A percentile compares a stretch with the other conserved stretches of the same genome.
phyloP scores from a whole-genome alignment of 1,140 invertebrate genomes.

The Calliphora vicina region DNA sequence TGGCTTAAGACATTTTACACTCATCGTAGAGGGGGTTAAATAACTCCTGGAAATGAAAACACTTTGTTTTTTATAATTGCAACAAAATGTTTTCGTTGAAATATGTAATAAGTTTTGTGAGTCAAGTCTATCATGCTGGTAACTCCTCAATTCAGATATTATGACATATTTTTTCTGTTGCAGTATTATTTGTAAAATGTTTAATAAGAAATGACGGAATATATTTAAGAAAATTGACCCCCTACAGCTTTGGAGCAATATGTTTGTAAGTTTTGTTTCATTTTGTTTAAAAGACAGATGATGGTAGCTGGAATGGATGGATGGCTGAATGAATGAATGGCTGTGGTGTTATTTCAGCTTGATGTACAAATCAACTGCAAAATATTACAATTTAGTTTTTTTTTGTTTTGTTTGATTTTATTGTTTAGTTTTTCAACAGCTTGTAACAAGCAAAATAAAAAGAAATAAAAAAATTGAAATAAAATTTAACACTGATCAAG shows the following conservation, averaged over 20 bases:
- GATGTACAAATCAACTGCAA: neutral
- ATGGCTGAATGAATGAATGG: neutral
- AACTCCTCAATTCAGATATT: neutral
- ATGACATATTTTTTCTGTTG: neutral
- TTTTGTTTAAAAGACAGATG: neutral
- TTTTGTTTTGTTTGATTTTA: neutral
- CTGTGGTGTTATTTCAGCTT: neutral
- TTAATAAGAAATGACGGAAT: slow-evolving; percentile 28
- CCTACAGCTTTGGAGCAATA: slow-evolving; percentile 20
- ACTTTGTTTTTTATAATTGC: too few relatives aligned
- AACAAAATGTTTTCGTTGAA: too few relatives aligned
- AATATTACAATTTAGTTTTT: slow-evolving; percentile 1
- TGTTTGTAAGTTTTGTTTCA: neutral
- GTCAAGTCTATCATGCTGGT: neutral
- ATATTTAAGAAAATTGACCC: slow-evolving; percentile 28
- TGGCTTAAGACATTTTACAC: too few relatives aligned
- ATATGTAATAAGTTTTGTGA: neutral
- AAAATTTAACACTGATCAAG: slow-evolving; percentile 13
- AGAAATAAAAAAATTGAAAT: too few relatives aligned
- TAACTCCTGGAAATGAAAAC: too few relatives aligned
- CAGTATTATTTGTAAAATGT: neutral
- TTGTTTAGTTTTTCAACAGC: neutral
- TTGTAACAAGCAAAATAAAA: too few relatives aligned
- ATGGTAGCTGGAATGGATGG: neutral
- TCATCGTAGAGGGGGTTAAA: too few relatives aligned